These are phyloP conservation scores for Amphiura filiformis DNA, from an alignment of 35 echinoderm and acorn worm species.

Conservation along the genomic window DNA sequence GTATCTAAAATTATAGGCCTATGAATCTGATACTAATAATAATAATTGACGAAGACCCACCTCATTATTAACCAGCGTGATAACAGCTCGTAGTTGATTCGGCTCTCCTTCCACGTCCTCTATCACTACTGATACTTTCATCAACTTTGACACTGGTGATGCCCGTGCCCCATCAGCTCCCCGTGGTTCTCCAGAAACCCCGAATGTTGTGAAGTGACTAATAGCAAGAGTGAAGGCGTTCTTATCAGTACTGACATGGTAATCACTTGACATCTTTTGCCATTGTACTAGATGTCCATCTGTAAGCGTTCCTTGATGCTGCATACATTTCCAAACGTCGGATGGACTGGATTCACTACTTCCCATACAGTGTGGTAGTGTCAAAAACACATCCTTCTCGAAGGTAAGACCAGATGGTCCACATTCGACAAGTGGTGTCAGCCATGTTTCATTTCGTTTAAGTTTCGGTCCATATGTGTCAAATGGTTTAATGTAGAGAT, in stretches of 20 bases:
- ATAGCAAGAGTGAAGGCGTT: background rate
- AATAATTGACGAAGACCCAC: no score
- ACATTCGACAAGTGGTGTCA: background rate
- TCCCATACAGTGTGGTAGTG: background rate
- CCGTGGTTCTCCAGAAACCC: background rate
- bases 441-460: background rate
- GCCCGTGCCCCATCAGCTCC: no score
- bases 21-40: no score
- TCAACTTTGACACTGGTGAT: no score
- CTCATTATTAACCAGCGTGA: no score
- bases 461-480: background rate
- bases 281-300: background rate
- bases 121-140: no score
- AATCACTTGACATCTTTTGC: background rate
- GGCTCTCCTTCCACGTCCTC: no score
- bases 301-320: background rate
- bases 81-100: no score
- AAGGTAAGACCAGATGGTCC: background rate
- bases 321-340: background rate
- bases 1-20: no score
- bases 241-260: background rate
- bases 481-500: background rate
- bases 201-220: background rate
- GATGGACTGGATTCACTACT: background rate
- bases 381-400: background rate